Base-by-base conservation (phyloP, 2,888 invertebrate species). In the Nemoura dubitans region DNA sequence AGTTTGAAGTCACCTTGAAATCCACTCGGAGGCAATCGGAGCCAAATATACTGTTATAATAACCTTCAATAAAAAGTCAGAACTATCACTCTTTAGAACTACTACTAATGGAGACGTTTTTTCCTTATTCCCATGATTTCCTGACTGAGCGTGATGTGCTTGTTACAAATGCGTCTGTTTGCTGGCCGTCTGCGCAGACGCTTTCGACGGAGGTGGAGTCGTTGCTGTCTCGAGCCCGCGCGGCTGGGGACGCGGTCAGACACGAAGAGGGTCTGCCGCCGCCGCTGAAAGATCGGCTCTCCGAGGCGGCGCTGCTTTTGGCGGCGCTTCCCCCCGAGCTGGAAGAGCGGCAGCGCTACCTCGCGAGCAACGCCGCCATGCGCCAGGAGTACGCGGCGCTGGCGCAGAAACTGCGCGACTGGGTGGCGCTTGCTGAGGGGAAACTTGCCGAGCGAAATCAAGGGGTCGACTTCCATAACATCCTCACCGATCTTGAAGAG, bases 391-490 rank as follows among this genome's bases (percentile, higher is more conserved):
- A 97, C 90, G 94, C 95, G 89, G 93, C 94, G 85, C 92, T 96
- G 5, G 95, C 96, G 0, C 95, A 96, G 83, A 96, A 96, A 91
- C 93, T 98, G 6, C 95, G 95, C 89, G 94, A 94, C 86, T 97
- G 98, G 97, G 95, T 97, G 0, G 95, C 95, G 89, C 96, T 97
- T 90, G 97, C 97, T 0, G 95, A 96, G 89, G 94, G 95, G 84
- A 94, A 96, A 80, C 91, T 98, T 28, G 94, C 95, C 88, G 95
- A 95, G 90, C 95, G 95, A 88, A 96, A 96, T 90, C 96, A 96
- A 88, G 98, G 98, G 21, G 95, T 98, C 6, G 97, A 98, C 91
- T 98, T 97, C 90, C 96, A 96, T 89, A 97, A 97, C 89, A 95
- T 98, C 10, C 93, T 95, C 83, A 93, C 94, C 7, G 97, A 97